phyloP scores from a whole-genome alignment of 1,140 invertebrate species.

The Tetramorium parvispinum region DNA sequence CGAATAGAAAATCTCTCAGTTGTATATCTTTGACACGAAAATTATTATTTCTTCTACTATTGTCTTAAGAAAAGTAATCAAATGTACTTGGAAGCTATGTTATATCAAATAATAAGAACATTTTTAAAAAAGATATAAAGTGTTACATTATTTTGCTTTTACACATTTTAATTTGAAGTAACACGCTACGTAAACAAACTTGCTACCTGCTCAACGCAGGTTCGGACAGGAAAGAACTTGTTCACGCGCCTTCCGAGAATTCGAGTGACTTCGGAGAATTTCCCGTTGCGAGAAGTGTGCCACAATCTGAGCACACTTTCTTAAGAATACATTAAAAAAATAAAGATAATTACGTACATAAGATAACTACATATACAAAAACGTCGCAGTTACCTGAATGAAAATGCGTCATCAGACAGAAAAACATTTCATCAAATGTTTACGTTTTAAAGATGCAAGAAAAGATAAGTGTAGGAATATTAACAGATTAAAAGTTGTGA shows the following conservation, averaged over 20 bases:
- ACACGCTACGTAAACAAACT: no score
- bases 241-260: background rate
- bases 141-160: background rate
- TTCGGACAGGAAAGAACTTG: background rate
- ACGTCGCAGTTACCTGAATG: background rate
- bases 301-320: background rate
- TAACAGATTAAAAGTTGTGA: background rate
- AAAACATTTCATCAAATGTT: background rate
- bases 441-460: background rate
- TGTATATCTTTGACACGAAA: background rate
- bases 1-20: background rate
- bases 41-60: background rate
- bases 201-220: background rate
- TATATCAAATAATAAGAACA: background rate
- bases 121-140: background rate
- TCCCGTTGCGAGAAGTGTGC: background rate
- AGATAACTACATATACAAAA: background rate
- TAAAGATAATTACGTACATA: background rate
- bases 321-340: background rate
- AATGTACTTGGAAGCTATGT: background rate
- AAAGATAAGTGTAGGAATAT: background rate
- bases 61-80: background rate
- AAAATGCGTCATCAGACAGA: background rate
- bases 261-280: background rate
- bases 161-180: background rate